Percentiles rank a stretch among this genome's conserved stretches.
phyloP scores from a whole-genome alignment of 2,797 vertebrate species.

The Sebastes cheni region DNA sequence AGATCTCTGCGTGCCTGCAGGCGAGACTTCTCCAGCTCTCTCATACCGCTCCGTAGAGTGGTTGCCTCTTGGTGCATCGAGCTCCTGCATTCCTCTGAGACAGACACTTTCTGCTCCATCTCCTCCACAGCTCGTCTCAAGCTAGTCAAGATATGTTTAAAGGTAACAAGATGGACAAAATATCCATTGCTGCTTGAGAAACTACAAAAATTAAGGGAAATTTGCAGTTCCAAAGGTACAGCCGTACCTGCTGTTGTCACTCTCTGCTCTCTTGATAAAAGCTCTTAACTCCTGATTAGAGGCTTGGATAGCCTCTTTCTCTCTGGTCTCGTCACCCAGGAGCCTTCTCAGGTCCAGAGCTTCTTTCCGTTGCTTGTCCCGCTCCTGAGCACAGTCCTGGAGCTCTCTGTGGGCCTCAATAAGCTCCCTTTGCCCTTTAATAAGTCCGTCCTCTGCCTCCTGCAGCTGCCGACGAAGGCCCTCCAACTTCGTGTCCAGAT shows the following conservation, averaged over 20 bases:
- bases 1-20: constrained; percentile 79
- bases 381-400: constrained; percentile 73
- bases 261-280: constrained; percentile 77
- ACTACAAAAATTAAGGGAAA: background rate
- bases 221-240: background rate
- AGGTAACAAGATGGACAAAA: background rate
- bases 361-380: constrained; percentile 79
- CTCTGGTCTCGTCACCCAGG: constrained; percentile 74
- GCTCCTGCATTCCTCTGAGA: constrained; percentile 79
- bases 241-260: constrained; percentile 86
- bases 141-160: constrained; percentile 60
- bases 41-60: constrained; percentile 75
- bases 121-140: constrained; percentile 83
- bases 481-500: constrained; percentile 73
- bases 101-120: constrained; percentile 77
- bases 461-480: constrained; percentile 74
- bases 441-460: constrained; percentile 73
- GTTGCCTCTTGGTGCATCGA: constrained; percentile 75
- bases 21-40: constrained; percentile 78
- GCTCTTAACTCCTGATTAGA: constrained; percentile 84
- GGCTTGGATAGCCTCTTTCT: constrained; percentile 80
- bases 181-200: background rate
- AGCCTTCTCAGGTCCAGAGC: constrained; percentile 74
- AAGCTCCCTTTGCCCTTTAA: constrained; percentile 72
- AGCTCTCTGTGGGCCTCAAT: constrained; percentile 79